phyloP scores from a whole-genome alignment of 2,797 vertebrate genomes.

The Prionace glauca region DNA sequence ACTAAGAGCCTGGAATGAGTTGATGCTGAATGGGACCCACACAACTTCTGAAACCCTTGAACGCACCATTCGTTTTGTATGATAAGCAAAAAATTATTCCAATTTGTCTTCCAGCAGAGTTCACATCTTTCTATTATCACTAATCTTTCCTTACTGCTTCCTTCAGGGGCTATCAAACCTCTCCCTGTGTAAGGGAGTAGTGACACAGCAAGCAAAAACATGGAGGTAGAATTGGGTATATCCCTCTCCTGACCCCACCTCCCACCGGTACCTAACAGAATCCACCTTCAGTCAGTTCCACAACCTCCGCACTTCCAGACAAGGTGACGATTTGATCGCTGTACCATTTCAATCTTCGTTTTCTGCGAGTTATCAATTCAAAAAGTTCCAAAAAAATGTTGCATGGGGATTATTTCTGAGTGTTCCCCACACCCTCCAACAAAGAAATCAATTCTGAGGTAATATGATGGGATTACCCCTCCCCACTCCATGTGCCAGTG shows the following conservation, averaged over 20 bases:
- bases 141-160: neutral
- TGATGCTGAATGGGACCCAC: neutral
- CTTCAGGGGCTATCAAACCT: no score
- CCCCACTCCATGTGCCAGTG: neutral
- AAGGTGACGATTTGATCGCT: neutral
- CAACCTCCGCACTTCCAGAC: no score
- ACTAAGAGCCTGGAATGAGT: neutral
- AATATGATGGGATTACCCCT: neutral
- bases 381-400: neutral
- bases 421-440: neutral
- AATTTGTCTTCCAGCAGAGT: neutral
- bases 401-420: neutral
- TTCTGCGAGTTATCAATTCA: neutral
- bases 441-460: neutral
- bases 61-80: neutral
- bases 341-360: neutral
- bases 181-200: neutral
- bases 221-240: neutral
- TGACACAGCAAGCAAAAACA: neutral
- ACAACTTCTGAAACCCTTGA: neutral
- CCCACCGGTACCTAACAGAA: neutral
- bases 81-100: neutral
- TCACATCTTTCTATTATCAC: neutral
- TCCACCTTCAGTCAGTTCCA: neutral
- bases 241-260: neutral